Conservation (phyloP, 2,797 vertebrate species). For the Cirrhinus molitorella region DNA sequence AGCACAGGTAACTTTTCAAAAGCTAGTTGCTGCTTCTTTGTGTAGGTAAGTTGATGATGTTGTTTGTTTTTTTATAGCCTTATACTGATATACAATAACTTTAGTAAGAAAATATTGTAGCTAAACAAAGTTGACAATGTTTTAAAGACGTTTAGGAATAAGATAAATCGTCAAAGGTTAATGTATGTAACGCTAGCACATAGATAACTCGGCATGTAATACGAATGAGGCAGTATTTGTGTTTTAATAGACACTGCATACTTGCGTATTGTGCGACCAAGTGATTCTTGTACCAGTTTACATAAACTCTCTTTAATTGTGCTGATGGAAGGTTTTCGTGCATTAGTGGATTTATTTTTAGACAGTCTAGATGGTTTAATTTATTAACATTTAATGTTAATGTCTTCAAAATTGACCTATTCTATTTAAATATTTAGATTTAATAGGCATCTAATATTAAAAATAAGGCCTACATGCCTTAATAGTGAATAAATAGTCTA, state of each 20-base stretch:
- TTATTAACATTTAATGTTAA: not conserved
- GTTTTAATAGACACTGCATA: not conserved
- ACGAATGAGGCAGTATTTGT: not conserved
- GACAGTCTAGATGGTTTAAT: not conserved
- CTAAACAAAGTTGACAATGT: too few relatives aligned
- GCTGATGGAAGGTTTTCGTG: not conserved
- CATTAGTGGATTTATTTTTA: not conserved
- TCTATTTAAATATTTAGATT: not conserved
- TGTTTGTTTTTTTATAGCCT: not conserved
- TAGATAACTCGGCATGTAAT: not conserved
- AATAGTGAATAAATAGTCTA: slow-evolving; percentile 31
- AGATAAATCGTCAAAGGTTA: not conserved
- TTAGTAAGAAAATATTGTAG: not conserved
- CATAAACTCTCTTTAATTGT: not conserved
- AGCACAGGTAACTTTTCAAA: not conserved
- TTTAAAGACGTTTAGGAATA: too few relatives aligned
- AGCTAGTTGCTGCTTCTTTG: not conserved
- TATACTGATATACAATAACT: not conserved
- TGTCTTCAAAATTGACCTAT: not conserved
- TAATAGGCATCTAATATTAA: not conserved
- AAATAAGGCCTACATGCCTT: not conserved
- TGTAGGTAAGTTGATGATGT: slow-evolving; percentile 28
- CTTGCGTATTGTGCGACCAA: not conserved
- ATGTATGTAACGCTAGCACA: too few relatives aligned
- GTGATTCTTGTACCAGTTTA: not conserved